Evolutionary conservation across 2,888 invertebrate genomes (phyloP).

Genomic region (Agrotis segetum): DNA sequence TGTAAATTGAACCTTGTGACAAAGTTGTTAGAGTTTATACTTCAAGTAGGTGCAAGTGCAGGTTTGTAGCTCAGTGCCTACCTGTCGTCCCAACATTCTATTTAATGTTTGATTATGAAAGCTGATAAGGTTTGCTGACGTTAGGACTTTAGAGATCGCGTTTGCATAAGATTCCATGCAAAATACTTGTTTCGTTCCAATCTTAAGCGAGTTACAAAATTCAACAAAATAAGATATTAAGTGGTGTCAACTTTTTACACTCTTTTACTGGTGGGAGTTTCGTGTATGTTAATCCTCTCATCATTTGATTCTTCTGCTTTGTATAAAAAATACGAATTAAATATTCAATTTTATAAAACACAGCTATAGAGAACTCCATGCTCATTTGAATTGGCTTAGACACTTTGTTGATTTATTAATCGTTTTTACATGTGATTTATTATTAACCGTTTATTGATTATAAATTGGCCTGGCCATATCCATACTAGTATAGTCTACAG

Average conservation of each 20-base stretch:
- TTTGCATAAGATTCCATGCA: slow-evolving; percentile 15
- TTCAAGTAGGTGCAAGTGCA: slow-evolving; percentile 26
- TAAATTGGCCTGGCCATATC: slow-evolving; percentile 55
- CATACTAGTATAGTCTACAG: slow-evolving; percentile 56
- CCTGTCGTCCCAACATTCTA: slow-evolving; percentile 82
- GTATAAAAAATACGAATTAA: slow-evolving; percentile 6
- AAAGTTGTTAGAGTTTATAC: slow-evolving; percentile 53
- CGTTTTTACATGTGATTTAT: slow-evolving; percentile 34
- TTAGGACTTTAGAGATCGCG: slow-evolving; percentile 41
- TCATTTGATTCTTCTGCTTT: neutral
- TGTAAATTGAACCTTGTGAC: slow-evolving; percentile 58
- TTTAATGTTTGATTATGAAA: slow-evolving; percentile 78
- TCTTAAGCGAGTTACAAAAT: neutral
- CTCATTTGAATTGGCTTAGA: slow-evolving; percentile 38
- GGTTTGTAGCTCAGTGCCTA: slow-evolving; percentile 72
- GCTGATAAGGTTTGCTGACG: slow-evolving; percentile 69
- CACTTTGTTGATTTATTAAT: slow-evolving; percentile 52
- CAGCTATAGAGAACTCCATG: slow-evolving; percentile 17
- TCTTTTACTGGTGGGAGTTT: slow-evolving; percentile 13
- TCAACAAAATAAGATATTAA: no score
- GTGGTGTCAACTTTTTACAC: neutral
- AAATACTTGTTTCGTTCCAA: neutral
- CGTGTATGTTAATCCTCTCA: neutral
- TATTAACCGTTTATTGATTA: slow-evolving; percentile 37
- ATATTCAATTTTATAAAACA: slow-evolving; percentile 20